Percentiles rank a stretch among this genome's conserved stretches.
These are phyloP conservation scores for Sicus ferrugineus DNA, from an alignment of 2,888 invertebrate species.

Conservation along the genomic window DNA sequence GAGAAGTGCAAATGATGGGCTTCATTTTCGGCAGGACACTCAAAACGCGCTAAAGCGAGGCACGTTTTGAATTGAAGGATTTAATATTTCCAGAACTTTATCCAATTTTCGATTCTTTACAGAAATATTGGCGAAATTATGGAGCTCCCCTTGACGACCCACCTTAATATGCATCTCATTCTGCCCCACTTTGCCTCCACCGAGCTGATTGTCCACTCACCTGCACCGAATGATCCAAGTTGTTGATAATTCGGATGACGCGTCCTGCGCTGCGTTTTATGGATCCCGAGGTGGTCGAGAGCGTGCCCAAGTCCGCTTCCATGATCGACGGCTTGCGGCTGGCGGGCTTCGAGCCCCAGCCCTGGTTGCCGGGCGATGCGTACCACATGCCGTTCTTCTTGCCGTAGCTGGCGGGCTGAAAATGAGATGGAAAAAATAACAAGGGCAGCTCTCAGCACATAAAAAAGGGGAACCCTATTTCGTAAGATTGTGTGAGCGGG, in stretches of 20 bases:
- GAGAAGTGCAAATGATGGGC: no score
- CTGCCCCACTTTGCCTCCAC: no score
- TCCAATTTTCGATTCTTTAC: no score
- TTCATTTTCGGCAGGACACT: no score
- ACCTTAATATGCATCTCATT: no score
- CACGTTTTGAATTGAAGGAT: no score
- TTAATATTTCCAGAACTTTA: no score
- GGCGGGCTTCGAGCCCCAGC: constrained; percentile 74
- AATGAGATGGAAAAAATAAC: constrained; percentile 10
- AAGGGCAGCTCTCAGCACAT: not conserved
- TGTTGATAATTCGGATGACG: constrained; percentile 92
- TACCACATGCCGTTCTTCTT: constrained; percentile 92
- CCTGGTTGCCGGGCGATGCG: constrained; percentile 69
- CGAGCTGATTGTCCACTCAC: no score
- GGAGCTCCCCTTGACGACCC: no score
- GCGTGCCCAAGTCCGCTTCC: constrained; percentile 75
- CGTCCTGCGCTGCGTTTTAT: constrained; percentile 83
- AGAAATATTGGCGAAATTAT: no score
- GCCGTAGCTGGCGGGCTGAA: constrained; percentile 86
- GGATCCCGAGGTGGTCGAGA: constrained; percentile 70
- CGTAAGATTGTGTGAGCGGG: not conserved
- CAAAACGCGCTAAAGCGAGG: no score
- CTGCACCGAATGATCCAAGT: constrained; percentile 90
- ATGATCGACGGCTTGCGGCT: constrained; percentile 85
- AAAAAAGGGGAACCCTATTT: constrained; percentile 3